Evolutionary conservation across 1,140 invertebrate genomes (phyloP).

Genomic region (Dreissena rostriformis): DNA sequence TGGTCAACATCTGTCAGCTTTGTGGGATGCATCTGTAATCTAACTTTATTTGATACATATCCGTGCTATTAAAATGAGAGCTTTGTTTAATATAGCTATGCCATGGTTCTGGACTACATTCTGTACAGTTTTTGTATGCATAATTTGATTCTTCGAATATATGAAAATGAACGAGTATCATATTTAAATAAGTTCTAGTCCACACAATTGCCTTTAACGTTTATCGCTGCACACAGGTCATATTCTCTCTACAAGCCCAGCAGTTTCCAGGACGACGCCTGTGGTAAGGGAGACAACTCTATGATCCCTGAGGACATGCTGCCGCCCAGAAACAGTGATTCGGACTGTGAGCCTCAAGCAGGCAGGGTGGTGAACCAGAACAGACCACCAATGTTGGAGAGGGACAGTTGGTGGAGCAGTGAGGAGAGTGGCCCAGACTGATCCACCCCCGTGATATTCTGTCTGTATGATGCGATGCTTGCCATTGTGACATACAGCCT

Average conservation of each 20-base stretch:
- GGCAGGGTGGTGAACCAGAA: slow-evolving; percentile 67
- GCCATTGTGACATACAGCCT: no score
- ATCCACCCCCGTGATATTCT: no score
- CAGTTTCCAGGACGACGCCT: slow-evolving; percentile 58
- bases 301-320: slow-evolving; percentile 73
- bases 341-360: slow-evolving; percentile 61
- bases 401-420: slow-evolving; percentile 54
- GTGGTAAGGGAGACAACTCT: slow-evolving; percentile 41
- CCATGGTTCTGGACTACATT: neutral
- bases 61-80: neutral
- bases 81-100: neutral
- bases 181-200: no score
- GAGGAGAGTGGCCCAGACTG: no score
- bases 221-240: no score
- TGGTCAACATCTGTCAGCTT: no score
- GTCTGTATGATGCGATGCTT: no score
- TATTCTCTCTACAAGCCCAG: slow-evolving; percentile 64
- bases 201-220: no score
- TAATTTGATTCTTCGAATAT: no score
- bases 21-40: neutral
- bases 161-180: no score
- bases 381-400: slow-evolving; percentile 58
- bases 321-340: slow-evolving; percentile 70
- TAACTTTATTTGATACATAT: neutral
- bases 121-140: no score